Evolutionary conservation across 2,113 vertebrate species (phyloP).

Genomic region (Anoplopoma fimbria): DNA sequence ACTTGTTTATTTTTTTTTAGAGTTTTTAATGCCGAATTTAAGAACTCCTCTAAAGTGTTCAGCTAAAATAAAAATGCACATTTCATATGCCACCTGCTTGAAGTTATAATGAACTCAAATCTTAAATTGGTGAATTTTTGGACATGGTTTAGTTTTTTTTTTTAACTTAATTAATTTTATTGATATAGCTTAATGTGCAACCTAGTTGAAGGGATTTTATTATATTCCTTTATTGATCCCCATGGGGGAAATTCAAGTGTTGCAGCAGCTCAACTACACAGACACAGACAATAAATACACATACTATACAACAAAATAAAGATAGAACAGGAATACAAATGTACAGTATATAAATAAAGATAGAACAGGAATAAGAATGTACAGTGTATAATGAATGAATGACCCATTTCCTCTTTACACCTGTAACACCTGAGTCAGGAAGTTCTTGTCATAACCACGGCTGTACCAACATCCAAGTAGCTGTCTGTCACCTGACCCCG

Average conservation of each 20-base stretch:
- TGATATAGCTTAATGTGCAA: neutral
- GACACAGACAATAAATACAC: no score
- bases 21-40: neutral
- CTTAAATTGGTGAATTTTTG: neutral
- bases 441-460: conserved; percentile 28
- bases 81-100: fast-evolving
- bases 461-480: neutral
- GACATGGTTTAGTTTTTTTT: neutral
- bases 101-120: neutral
- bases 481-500: conserved; percentile 56
- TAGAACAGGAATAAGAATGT: no score
- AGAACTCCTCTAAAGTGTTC: neutral
- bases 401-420: no score
- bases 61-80: fast-evolving
- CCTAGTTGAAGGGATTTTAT: no score
- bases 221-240: no score
- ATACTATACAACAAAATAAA: no score
- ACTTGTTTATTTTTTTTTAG: neutral
- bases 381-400: no score
- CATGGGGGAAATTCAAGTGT: no score
- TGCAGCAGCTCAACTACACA: no score
- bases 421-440: neutral
- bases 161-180: neutral
- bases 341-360: no score
- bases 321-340: no score